These are phyloP conservation scores for Drosophila truncata DNA, from an alignment of 1,140 invertebrate genomes.

Conservation along the genomic window DNA sequence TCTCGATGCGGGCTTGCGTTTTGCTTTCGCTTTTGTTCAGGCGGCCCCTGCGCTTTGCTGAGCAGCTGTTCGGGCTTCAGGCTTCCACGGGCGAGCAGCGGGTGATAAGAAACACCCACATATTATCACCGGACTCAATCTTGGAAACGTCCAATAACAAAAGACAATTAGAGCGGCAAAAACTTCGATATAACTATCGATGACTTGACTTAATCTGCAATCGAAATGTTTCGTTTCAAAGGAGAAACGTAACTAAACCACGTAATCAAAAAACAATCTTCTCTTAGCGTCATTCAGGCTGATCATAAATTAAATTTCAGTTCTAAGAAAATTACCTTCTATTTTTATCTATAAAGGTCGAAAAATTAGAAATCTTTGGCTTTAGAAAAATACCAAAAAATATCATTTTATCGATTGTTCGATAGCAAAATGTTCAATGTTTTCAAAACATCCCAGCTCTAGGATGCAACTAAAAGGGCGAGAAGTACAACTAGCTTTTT, in stretches of 20 bases:
- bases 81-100: slow-evolving; percentile 28
- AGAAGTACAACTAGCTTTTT: background rate
- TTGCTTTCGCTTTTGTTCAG: slow-evolving; percentile 18
- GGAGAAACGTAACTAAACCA: background rate
- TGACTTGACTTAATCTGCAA: background rate
- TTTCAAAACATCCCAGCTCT: background rate
- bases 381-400: no score
- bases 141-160: slow-evolving; percentile 23
- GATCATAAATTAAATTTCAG: background rate
- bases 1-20: slow-evolving; percentile 17
- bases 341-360: background rate
- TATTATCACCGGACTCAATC: slow-evolving; percentile 50
- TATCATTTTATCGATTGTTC: background rate
- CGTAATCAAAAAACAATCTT: background rate
- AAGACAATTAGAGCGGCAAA: slow-evolving; percentile 3
- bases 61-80: slow-evolving; percentile 50
- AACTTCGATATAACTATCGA: background rate
- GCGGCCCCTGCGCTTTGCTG: slow-evolving; percentile 43
- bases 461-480: background rate
- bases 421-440: background rate
- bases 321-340: background rate
- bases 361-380: rapidly evolving
- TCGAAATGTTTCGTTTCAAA: background rate
- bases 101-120: slow-evolving; percentile 63
- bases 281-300: background rate